Percentiles rank a stretch among this genome's conserved stretches.
Evolutionary conservation across 2,888 invertebrate genomes (phyloP).

Genomic region (Hanleya hanleyi): DNA sequence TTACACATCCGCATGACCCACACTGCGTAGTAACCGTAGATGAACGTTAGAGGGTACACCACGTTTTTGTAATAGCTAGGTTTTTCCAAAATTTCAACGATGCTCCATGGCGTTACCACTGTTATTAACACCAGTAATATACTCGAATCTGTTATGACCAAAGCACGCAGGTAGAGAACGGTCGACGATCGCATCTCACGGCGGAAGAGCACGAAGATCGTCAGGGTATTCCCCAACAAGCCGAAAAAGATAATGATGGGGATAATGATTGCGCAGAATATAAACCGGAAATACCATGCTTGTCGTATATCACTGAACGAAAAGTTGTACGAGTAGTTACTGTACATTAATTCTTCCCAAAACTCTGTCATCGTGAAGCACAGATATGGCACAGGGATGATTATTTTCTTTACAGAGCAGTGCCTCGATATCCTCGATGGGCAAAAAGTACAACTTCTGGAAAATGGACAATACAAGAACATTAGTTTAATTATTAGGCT

Average conservation of each 20-base stretch:
- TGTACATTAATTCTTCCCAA: too few species aligned
- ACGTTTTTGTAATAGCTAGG: slow-evolving; percentile 50
- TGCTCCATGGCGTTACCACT: slow-evolving; percentile 47
- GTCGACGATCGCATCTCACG: slow-evolving; percentile 66
- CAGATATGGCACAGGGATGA: too few species aligned
- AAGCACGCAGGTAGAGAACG: slow-evolving; percentile 57
- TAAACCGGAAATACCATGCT: slow-evolving; percentile 51
- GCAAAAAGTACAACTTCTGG: too few species aligned
- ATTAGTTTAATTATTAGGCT: too few species aligned
- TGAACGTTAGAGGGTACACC: slow-evolving; percentile 60
- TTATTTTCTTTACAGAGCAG: too few species aligned
- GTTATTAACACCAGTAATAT: slow-evolving; percentile 47
- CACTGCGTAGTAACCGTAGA: slow-evolving; percentile 56
- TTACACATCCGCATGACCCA: slow-evolving; percentile 66
- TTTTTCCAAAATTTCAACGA: slow-evolving; percentile 41
- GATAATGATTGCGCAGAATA: slow-evolving; percentile 60
- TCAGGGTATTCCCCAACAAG: slow-evolving; percentile 63
- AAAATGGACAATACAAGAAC: too few species aligned
- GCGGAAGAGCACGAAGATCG: slow-evolving; percentile 66
- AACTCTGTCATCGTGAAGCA: too few species aligned
- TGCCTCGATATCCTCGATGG: too few species aligned
- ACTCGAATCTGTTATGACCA: slow-evolving; percentile 62
- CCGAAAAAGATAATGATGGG: slow-evolving; percentile 59
- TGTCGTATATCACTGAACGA: slow-evolving; percentile 27
- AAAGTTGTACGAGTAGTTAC: too few species aligned